phyloP scores from a whole-genome alignment of 2,113 vertebrate genomes.

The Brachyhypopomus gauderio region DNA sequence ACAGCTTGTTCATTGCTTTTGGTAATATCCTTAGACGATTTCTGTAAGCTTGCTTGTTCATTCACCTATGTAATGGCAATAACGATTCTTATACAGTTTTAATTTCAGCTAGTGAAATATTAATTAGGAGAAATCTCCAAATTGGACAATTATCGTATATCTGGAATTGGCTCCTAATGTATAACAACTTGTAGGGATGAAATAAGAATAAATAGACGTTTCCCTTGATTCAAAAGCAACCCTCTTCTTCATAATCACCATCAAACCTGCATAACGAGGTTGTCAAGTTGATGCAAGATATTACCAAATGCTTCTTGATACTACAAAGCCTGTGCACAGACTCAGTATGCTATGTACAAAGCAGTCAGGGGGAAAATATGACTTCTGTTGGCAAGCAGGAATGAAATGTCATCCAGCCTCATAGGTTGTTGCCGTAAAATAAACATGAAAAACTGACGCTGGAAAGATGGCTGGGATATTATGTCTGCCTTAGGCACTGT shows the following conservation, averaged over 20 bases:
- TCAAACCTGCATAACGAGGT: background rate
- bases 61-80: too few species aligned
- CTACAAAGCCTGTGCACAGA: background rate
- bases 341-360: constrained; percentile 13
- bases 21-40: too few species aligned
- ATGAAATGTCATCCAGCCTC: constrained; percentile 39
- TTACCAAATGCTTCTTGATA: constrained; percentile 3
- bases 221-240: too few species aligned
- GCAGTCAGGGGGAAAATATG: constrained; percentile 25
- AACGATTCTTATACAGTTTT: too few species aligned
- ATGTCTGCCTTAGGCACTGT: constrained; percentile 62
- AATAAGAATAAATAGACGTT: too few species aligned
- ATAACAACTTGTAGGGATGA: too few species aligned
- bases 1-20: too few species aligned
- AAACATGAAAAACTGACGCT: constrained; percentile 43
- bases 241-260: background rate
- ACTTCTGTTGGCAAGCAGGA: constrained; percentile 43
- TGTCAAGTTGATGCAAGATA: background rate
- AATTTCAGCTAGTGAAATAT: too few species aligned
- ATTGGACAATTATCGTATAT: too few species aligned
- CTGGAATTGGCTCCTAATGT: too few species aligned
- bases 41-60: too few species aligned
- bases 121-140: too few species aligned
- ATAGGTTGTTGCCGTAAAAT: constrained; percentile 47
- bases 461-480: constrained; percentile 64